Conservation (phyloP, 2,113 vertebrate genomes). For the Prionailurus viverrinus region DNA sequence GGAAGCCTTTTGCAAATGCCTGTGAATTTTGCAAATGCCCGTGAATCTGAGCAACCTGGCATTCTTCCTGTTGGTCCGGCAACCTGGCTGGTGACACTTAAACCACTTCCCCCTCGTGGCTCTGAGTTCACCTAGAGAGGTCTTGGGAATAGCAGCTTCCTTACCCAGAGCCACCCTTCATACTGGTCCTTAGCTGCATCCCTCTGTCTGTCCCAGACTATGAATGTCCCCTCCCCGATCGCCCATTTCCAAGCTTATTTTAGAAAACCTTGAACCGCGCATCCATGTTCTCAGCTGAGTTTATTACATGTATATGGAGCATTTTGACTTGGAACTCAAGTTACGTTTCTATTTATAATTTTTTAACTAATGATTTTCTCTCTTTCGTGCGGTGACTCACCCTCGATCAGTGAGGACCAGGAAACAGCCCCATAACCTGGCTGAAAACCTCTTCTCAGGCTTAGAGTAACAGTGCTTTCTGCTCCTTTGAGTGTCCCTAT, state of each 20-base stretch:
- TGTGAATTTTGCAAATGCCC: neutral
- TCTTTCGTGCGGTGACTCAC: neutral
- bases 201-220: neutral
- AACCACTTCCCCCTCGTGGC: neutral
- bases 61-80: neutral
- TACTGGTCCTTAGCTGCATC: neutral
- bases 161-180: neutral
- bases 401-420: neutral
- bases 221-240: accelerated
- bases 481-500: neutral
- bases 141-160: neutral
- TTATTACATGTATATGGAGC: neutral
- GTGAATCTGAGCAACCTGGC: neutral
- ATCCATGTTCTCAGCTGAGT: neutral
- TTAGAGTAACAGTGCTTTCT: neutral
- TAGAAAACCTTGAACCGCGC: neutral
- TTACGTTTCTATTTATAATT: conserved; percentile 42
- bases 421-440: neutral
- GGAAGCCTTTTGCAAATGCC: neutral
- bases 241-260: neutral
- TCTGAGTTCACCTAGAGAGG: neutral
- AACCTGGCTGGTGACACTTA: neutral
- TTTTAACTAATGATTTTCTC: conserved; percentile 45
- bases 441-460: conserved; percentile 16
- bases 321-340: conserved; percentile 8